Evolutionary conservation across 2,797 vertebrate species (phyloP).

Genomic region (Ceyx erithaca): DNA sequence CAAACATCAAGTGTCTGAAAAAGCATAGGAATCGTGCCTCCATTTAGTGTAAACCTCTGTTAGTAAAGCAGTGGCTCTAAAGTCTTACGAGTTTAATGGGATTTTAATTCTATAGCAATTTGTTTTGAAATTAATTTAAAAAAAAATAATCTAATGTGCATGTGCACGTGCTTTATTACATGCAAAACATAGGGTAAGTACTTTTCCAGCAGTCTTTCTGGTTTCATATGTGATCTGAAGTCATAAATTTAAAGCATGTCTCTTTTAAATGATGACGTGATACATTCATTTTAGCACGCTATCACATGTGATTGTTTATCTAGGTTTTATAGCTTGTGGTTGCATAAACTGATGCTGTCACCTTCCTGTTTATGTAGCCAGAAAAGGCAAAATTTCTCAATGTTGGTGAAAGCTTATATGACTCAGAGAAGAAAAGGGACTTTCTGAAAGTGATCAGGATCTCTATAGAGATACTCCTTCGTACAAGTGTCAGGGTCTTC

Average conservation of each 20-base stretch:
- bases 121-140: background rate
- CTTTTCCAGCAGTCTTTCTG: background rate
- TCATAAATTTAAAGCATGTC: background rate
- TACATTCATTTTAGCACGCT: background rate
- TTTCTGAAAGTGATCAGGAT: conserved; percentile 5
- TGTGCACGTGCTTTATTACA: background rate
- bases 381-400: background rate
- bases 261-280: background rate
- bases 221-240: background rate
- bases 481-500: background rate
- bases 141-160: background rate
- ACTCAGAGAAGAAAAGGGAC: background rate
- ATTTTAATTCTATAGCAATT: background rate
- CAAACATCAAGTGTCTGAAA: background rate
- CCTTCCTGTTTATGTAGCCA: background rate
- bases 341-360: background rate
- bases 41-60: background rate
- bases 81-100: background rate
- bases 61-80: background rate
- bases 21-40: background rate
- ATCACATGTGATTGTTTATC: background rate
- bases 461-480: background rate
- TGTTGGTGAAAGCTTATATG: background rate
- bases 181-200: background rate
- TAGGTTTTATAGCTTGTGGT: background rate